Evolutionary conservation across 2,113 vertebrate species (phyloP).

Genomic region (Perca fluviatilis): DNA sequence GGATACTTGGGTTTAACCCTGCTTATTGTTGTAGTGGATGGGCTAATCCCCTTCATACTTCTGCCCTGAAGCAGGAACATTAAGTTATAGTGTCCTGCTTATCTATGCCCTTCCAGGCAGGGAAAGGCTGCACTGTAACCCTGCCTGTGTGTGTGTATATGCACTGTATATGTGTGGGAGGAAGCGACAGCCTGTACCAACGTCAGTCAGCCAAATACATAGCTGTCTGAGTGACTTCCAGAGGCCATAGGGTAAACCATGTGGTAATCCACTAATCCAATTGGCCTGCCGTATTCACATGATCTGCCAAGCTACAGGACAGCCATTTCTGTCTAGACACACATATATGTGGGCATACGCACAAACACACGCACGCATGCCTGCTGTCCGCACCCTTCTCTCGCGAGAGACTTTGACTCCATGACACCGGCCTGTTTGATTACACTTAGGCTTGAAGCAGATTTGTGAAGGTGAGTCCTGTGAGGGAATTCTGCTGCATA

Average conservation of each 20-base stretch:
- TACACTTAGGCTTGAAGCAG: constrained; percentile 75
- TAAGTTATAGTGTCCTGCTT: constrained; percentile 65
- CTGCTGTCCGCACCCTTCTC: constrained; percentile 43
- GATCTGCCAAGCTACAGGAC: constrained; percentile 72
- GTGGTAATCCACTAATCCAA: constrained; percentile 86
- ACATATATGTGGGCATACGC: constrained; percentile 18
- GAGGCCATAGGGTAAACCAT: constrained; percentile 81
- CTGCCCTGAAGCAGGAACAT: constrained; percentile 69
- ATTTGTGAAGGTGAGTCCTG: constrained; percentile 85
- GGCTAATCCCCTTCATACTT: constrained; percentile 77
- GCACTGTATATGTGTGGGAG: constrained; percentile 43
- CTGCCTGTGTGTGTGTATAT: neutral
- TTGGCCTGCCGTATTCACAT: constrained; percentile 82
- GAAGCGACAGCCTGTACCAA: constrained; percentile 61
- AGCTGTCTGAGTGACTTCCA: constrained; percentile 73
- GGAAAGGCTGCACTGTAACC: constrained; percentile 56
- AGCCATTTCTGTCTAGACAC: constrained; percentile 64
- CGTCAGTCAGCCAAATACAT: constrained; percentile 69
- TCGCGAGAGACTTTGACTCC: constrained; percentile 62
- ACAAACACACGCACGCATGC: constrained; percentile 35
- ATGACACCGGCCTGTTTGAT: constrained; percentile 72
- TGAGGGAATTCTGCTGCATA: constrained; percentile 76
- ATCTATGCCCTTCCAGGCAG: constrained; percentile 67
- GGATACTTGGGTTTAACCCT: constrained; percentile 62
- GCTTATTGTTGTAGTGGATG: constrained; percentile 72